Conservation (phyloP, 2,113 vertebrate species). For the Lanius collurio region DNA sequence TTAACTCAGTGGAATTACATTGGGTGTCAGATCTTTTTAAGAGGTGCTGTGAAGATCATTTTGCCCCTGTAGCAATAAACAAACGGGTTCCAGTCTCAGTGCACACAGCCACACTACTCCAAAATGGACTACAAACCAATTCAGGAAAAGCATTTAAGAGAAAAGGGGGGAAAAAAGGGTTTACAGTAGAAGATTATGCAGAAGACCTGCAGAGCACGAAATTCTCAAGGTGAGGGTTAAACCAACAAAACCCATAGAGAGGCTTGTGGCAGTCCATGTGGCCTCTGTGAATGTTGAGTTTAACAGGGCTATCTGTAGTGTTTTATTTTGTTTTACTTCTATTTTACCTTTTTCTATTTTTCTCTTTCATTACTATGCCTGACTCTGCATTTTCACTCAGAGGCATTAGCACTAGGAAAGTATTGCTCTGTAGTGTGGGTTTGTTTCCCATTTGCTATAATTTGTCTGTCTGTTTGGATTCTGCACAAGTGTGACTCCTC, state of each 20-base stretch:
- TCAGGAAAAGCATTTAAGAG: neutral
- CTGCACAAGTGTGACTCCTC: neutral
- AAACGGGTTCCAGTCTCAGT: neutral
- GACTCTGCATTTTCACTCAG: neutral
- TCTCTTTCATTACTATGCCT: neutral
- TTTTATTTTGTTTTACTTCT: neutral
- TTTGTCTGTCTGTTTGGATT: neutral
- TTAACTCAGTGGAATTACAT: neutral
- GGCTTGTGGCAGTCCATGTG: neutral
- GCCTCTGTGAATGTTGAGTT: neutral
- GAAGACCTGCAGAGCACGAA: neutral
- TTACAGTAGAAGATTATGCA: neutral
- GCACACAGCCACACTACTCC: neutral
- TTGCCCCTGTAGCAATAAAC: neutral
- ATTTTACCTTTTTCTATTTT: neutral
- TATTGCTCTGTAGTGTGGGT: neutral
- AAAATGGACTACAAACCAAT: neutral
- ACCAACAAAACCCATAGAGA: neutral
- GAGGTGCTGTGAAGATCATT: neutral
- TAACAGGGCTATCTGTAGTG: neutral
- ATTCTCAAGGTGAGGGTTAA: neutral
- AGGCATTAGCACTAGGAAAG: neutral
- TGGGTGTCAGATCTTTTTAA: neutral
- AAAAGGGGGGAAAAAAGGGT: neutral
- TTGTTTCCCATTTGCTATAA: neutral